Evolutionary conservation across 2,113 vertebrate genomes (phyloP).

Genomic region (Pao palembangensis): DNA sequence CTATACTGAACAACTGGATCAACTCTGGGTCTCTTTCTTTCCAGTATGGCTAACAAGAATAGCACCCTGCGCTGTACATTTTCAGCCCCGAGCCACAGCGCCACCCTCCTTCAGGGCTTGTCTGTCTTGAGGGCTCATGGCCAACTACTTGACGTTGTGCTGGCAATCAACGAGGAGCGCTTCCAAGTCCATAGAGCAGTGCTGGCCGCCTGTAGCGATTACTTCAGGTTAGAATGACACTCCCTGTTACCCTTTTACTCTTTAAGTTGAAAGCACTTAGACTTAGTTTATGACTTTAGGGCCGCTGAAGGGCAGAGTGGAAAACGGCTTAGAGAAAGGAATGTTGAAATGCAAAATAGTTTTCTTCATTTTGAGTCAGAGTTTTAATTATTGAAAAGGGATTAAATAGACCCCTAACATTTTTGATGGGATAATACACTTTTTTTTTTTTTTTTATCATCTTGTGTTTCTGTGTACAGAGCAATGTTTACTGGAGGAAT

Average conservation of each 20-base stretch:
- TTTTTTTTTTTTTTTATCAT: not conserved
- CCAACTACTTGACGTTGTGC: constrained; percentile 91
- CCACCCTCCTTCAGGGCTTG: constrained; percentile 89
- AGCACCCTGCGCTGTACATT: constrained; percentile 90
- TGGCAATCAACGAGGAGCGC: constrained; percentile 87
- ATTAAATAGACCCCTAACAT: not conserved
- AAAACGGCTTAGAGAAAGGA: too few species aligned
- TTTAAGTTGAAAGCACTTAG: constrained; percentile 14
- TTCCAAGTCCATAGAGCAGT: constrained; percentile 96
- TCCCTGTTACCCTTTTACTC: constrained; percentile 8
- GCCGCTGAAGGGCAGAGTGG: too few species aligned
- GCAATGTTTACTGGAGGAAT: constrained; percentile 99
- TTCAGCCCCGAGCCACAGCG: constrained; percentile 90
- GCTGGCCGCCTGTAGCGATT: constrained; percentile 97
- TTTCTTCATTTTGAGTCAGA: too few species aligned
- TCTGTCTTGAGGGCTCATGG: constrained; percentile 87
- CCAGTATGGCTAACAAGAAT: constrained; percentile 91
- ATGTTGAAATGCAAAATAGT: too few species aligned
- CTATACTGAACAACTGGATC: not conserved
- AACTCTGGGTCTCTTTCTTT: constrained; percentile 64
- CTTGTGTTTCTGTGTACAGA: constrained; percentile 68
- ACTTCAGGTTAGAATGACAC: constrained; percentile 85
- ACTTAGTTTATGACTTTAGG: not conserved
- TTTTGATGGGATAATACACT: not conserved
- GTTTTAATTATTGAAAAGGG: too few species aligned